Evolutionary conservation across 2,888 invertebrate genomes (phyloP), one percentile per base, ranked within the genome.

Genomic region (Rugalucina vietnamica): DNA sequence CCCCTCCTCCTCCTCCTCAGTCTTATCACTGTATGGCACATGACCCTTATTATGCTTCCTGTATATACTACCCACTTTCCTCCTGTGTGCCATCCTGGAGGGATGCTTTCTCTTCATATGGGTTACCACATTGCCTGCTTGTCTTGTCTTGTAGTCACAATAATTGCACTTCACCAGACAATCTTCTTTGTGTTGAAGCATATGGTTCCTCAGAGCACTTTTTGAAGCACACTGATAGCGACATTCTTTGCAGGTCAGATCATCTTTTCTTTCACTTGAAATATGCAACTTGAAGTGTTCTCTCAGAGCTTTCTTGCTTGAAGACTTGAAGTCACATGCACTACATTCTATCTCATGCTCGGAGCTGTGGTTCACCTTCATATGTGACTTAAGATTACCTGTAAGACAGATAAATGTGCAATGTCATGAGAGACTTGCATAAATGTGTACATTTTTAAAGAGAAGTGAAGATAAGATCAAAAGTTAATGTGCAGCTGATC

Each of bases 301-400:
- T 54, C 90, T 88, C 0, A 94, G 88, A 5, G 86, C 88, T 72
- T 92, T 92, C 81, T 90, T 92, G 29, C 95, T 94, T 0, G 94
- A 93, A 0, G 94, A 91, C 10, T 88, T 80, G 87, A 92, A 95
- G 24, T 91, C 89, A 88, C 95, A 95, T 0, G 87, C 72, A 3
- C 84, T 80, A 88, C 95, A 95, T 32, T 86, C 85, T 29, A 92
- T 78, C 73, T 91, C 88, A 71, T 92, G 91, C 10, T 92, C 91
- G 5, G 85, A 85, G 10, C 91, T 91, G 81, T 95, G 95, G 81
- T 94, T 94, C 60, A 94, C 91, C 24, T 90, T 88, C 32, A 93
- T 82, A 83, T 95, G 95, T 71, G 92, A 93, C 65, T 91, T 91
- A n/a, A 95, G 90, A 85, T 95, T 95, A 71, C 95, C 95, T 95